Percentiles rank a stretch among this genome's conserved stretches.
phyloP scores from a whole-genome alignment of 1,140 invertebrate species.

The Ceratina japonica region DNA sequence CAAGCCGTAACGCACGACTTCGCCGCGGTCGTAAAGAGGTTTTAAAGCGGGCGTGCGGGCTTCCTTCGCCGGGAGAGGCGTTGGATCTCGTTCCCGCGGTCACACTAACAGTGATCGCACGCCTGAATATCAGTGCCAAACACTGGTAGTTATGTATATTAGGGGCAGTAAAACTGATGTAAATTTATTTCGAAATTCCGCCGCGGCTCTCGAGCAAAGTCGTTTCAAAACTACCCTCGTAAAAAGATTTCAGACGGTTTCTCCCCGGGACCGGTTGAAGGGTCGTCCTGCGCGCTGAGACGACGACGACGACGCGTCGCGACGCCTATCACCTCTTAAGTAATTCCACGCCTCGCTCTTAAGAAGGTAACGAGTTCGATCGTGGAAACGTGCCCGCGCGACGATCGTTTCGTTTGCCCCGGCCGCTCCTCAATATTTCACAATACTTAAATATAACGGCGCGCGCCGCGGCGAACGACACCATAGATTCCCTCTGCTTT shows the following conservation, averaged over 20 bases:
- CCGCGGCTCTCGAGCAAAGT: slow-evolving; percentile 70
- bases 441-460: slow-evolving; percentile 5
- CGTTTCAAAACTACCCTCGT: slow-evolving; percentile 76
- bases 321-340: slow-evolving; percentile 57
- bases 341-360: slow-evolving; percentile 57
- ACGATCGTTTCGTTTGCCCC: slow-evolving; percentile 20
- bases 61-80: slow-evolving; percentile 45
- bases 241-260: slow-evolving; percentile 75
- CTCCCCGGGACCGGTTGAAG: slow-evolving; percentile 39
- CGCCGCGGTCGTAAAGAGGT: slow-evolving; percentile 58
- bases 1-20: neutral
- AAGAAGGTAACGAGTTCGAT: slow-evolving; percentile 51
- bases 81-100: slow-evolving; percentile 45
- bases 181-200: slow-evolving; percentile 77
- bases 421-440: slow-evolving; percentile 21
- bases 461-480: neutral
- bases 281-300: slow-evolving; percentile 43
- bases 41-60: slow-evolving; percentile 53
- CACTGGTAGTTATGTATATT: slow-evolving; percentile 77
- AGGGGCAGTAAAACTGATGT: slow-evolving; percentile 75
- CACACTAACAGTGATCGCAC: slow-evolving; percentile 53
- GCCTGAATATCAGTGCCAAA: slow-evolving; percentile 73
- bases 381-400: slow-evolving; percentile 44
- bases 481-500: slow-evolving; percentile 2
- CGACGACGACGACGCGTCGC: slow-evolving; percentile 64